Evolutionary conservation across 2,888 invertebrate genomes (phyloP).

Genomic region (Gnatocerus cornutus): DNA sequence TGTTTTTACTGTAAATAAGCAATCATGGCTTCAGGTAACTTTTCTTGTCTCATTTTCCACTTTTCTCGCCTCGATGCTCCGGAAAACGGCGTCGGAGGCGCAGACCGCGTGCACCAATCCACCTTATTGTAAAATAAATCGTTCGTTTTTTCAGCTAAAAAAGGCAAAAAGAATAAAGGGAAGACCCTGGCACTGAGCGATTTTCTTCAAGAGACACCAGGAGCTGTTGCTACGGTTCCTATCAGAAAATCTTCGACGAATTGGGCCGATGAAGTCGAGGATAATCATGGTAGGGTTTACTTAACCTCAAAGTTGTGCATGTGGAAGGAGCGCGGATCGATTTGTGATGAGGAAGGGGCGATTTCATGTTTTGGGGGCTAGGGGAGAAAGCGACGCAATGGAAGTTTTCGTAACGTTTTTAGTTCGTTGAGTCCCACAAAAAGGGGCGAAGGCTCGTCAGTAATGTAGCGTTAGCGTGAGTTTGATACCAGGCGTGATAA

Average conservation of each 20-base stretch:
- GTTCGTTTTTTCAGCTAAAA: conserved; percentile 78
- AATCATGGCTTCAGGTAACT: conserved; percentile 64
- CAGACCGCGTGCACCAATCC: conserved; percentile 39
- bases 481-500: too few relatives aligned
- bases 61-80: conserved; percentile 3
- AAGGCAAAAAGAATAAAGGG: conserved; percentile 90
- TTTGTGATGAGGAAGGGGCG: not conserved
- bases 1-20: conserved; percentile 35
- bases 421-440: too few relatives aligned
- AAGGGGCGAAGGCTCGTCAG: too few relatives aligned
- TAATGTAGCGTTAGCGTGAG: too few relatives aligned
- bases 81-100: not conserved
- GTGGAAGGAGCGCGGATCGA: conserved; percentile 21
- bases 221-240: conserved; percentile 73
- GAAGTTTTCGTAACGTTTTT: too few relatives aligned
- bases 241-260: conserved; percentile 74
- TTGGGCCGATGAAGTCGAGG: conserved; percentile 91
- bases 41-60: conserved; percentile 2
- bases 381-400: too few relatives aligned
- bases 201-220: conserved; percentile 83
- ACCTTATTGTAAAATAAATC: conserved; percentile 41
- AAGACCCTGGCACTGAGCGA: conserved; percentile 86
- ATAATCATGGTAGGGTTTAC: conserved; percentile 77
- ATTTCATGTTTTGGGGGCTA: not conserved
- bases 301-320: conserved; percentile 38